Evolutionary conservation across 2,113 vertebrate species (phyloP).

Genomic region (Scolopax mira): DNA sequence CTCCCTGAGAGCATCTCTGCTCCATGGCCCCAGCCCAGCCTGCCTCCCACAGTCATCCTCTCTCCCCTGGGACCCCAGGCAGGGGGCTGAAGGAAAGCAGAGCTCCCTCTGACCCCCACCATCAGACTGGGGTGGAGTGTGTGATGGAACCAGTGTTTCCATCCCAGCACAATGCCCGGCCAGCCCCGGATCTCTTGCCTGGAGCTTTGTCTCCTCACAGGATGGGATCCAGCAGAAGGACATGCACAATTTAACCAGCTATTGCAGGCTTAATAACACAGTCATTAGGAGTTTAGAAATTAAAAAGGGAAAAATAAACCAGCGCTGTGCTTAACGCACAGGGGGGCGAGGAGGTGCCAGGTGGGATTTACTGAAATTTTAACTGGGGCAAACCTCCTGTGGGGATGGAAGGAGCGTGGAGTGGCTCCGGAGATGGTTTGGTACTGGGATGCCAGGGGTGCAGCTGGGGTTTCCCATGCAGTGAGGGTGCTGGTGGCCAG

Average conservation of each 20-base stretch:
- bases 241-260: background rate
- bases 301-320: background rate
- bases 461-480: background rate
- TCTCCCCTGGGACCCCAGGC: background rate
- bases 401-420: background rate
- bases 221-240: background rate
- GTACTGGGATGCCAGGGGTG: background rate
- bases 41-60: background rate
- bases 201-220: background rate
- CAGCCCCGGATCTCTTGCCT: background rate
- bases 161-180: fast-evolving
- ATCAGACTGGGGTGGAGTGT: fast-evolving
- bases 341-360: background rate
- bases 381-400: fast-evolving
- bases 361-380: background rate
- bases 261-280: constrained; percentile 5
- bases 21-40: background rate
- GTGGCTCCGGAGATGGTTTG: fast-evolving
- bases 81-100: background rate
- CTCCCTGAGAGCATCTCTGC: background rate
- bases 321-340: background rate
- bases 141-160: background rate
- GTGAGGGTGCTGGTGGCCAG: background rate
- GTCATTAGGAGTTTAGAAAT: constrained; percentile 34
- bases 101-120: fast-evolving